phyloP scores from a whole-genome alignment of 2,888 invertebrate species.

The Drosophila percnosoma region DNA sequence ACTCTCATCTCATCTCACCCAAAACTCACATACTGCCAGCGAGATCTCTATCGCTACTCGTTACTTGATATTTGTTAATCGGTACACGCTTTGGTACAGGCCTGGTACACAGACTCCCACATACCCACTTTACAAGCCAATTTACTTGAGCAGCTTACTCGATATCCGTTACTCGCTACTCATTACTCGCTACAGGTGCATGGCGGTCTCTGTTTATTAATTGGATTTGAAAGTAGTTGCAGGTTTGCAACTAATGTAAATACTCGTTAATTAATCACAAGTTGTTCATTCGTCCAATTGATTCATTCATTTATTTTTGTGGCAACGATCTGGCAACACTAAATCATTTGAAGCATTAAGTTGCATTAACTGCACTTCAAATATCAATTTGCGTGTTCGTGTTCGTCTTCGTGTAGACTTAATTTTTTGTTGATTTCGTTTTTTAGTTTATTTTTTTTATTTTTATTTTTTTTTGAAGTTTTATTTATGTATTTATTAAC shows the following conservation, averaged over 20 bases:
- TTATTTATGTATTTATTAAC: constrained; percentile 3
- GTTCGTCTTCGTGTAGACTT: not conserved
- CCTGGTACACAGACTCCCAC: not conserved
- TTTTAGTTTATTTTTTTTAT: not conserved
- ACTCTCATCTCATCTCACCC: not conserved
- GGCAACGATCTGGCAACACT: constrained; percentile 37
- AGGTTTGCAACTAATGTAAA: not conserved
- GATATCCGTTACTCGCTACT: not conserved
- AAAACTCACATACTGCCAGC: not conserved
- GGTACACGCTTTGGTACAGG: constrained; percentile 11
- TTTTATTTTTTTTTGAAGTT: not conserved
- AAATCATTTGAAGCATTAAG: constrained; percentile 6
- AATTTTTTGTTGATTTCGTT: not conserved
- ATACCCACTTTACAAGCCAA: not conserved
- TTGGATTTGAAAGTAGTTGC: not conserved
- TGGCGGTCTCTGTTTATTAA: not conserved
- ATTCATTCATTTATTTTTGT: not conserved
- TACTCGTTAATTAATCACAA: constrained; percentile 1
- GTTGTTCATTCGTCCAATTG: not conserved
- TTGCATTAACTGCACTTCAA: not conserved
- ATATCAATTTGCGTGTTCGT: constrained; percentile 1
- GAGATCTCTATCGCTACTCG: not conserved
- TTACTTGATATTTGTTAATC: constrained; percentile 3
- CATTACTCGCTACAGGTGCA: constrained; percentile 1
- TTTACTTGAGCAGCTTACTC: not conserved